Conservation (phyloP, 2,113 vertebrate species). For the Myotis davidii region DNA sequence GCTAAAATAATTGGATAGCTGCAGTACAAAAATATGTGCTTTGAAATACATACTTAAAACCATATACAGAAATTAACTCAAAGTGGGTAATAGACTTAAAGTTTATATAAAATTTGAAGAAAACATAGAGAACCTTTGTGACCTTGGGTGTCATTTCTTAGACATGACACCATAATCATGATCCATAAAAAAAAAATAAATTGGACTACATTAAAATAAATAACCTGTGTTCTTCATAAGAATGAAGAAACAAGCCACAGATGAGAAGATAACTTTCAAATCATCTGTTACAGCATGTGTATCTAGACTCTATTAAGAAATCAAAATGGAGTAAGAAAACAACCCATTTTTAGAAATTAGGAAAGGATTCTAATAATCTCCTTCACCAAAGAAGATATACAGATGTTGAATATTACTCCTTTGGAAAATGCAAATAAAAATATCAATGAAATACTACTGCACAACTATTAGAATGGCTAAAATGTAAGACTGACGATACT, state of each 20-base stretch:
- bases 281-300: neutral
- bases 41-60: neutral
- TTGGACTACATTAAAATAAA: constrained; percentile 6
- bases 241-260: neutral
- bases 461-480: neutral
- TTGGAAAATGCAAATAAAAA: constrained; percentile 5
- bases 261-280: neutral
- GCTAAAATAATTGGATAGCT: neutral
- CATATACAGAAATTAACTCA: neutral
- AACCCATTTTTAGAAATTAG: neutral
- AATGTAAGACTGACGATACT: neutral
- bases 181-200: constrained; percentile 7
- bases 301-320: neutral
- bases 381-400: neutral
- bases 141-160: neutral
- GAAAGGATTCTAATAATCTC: neutral
- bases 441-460: neutral
- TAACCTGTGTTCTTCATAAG: neutral
- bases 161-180: neutral
- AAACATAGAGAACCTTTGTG: neutral
- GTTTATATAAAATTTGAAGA: neutral
- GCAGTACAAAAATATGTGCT: neutral
- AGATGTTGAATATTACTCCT: neutral
- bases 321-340: constrained; percentile 29
- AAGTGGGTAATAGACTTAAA: neutral